Conservation (phyloP, 1,140 invertebrate genomes). For the Drosophila sulfurigaster region DNA sequence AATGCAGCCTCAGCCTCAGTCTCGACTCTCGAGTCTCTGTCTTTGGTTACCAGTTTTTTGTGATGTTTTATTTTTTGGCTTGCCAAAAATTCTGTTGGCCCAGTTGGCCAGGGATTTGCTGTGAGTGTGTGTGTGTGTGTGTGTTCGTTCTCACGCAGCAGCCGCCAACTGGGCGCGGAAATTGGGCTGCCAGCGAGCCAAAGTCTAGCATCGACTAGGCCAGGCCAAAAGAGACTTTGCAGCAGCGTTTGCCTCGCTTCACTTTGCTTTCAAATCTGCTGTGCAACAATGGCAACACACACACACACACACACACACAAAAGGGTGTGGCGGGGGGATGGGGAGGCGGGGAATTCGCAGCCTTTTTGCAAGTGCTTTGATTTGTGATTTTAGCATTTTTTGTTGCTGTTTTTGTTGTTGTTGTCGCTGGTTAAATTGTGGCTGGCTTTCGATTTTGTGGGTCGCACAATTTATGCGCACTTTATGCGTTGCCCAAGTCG, state of each 20-base stretch:
- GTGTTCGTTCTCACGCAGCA: slow-evolving; percentile 66
- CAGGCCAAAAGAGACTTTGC: slow-evolving; percentile 2
- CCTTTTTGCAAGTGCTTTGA: slow-evolving; percentile 57
- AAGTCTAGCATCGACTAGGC: no score
- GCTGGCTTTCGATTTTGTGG: slow-evolving; percentile 53
- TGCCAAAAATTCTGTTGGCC: slow-evolving; percentile 42
- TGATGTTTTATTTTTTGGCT: slow-evolving; percentile 14
- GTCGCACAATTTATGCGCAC: slow-evolving; percentile 64
- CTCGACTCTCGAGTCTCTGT: slow-evolving; percentile 21
- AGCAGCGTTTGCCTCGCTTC: slow-evolving; percentile 1
- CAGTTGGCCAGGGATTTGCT: slow-evolving; percentile 20
- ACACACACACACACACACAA: neutral
- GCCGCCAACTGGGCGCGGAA: slow-evolving; percentile 73
- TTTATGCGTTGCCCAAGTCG: slow-evolving; percentile 52
- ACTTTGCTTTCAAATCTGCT: slow-evolving; percentile 51
- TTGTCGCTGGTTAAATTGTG: slow-evolving; percentile 36
- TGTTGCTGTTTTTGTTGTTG: slow-evolving; percentile 17
- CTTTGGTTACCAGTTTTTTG: slow-evolving; percentile 29
- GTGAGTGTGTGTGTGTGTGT: slow-evolving; percentile 8
- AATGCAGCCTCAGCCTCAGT: slow-evolving; percentile 17
- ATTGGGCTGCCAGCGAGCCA: slow-evolving; percentile 58
- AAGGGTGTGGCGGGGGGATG: neutral
- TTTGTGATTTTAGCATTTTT: slow-evolving; percentile 54
- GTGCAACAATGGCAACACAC: slow-evolving; percentile 31
- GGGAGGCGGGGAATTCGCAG: neutral